These are phyloP conservation scores for Rhorus exstirpatorius DNA, from an alignment of 2,888 invertebrate species.

Conservation along the genomic window DNA sequence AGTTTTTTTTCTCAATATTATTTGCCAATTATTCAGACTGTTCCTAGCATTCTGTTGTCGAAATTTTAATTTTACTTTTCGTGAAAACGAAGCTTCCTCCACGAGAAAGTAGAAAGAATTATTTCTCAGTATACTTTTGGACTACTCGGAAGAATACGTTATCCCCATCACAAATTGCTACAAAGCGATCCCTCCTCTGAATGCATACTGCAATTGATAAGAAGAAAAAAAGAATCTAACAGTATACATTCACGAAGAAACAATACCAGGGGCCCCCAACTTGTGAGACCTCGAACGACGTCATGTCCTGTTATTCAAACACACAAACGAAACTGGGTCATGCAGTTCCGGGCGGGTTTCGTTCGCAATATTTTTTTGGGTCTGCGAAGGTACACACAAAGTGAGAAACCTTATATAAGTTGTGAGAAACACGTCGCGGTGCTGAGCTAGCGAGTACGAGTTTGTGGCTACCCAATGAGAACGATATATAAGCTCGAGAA, in stretches of 20 bases:
- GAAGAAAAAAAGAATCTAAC: not conserved
- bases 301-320: not conserved
- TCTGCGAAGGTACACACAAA: not conserved
- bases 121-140: not conserved
- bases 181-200: not conserved
- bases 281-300: not conserved
- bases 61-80: not conserved
- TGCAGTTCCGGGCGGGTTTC: not conserved
- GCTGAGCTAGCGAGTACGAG: slow-evolving; percentile 39
- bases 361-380: slow-evolving; percentile 18
- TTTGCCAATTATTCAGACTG: too few relatives aligned
- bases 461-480: slow-evolving; percentile 58
- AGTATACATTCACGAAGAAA: not conserved
- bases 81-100: too few relatives aligned
- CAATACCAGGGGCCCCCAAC: not conserved
- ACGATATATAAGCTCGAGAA: slow-evolving; percentile 36
- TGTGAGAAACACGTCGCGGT: slow-evolving; percentile 33
- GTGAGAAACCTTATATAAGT: slow-evolving; percentile 19
- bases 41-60: not conserved
- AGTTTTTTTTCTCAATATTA: too few relatives aligned
- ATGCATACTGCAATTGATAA: not conserved
- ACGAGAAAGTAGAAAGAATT: not conserved
- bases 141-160: too few relatives aligned
- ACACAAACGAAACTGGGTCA: not conserved
- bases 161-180: not conserved